A percentile compares a stretch with the other conserved stretches of the same genome.
Evolutionary conservation across 2,888 invertebrate genomes (phyloP).

Genomic region (Drosophila merina): DNA sequence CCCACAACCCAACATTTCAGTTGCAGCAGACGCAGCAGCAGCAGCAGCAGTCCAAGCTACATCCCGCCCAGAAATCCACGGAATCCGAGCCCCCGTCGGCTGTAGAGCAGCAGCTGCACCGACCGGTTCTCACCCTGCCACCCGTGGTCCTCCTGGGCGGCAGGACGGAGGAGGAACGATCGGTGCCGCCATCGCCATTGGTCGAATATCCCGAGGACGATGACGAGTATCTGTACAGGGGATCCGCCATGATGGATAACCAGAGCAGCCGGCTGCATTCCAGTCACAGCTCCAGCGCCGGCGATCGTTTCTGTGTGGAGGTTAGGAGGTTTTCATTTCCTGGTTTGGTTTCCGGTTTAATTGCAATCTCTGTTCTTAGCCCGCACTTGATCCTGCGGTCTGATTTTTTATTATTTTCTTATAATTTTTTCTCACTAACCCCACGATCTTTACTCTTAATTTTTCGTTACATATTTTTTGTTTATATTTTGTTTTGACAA

Average conservation of each 20-base stretch:
- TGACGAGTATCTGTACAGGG: conserved; percentile 84
- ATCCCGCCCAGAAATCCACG: conserved; percentile 32
- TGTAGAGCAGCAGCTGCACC: conserved; percentile 80
- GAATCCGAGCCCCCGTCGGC: conserved; percentile 43
- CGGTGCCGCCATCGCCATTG: conserved; percentile 88
- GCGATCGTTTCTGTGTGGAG: conserved; percentile 84
- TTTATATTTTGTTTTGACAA: conserved; percentile 23
- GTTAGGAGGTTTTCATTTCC: conserved; percentile 81
- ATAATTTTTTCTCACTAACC: conserved; percentile 21
- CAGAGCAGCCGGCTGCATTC: conserved; percentile 46
- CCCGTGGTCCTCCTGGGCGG: conserved; percentile 85
- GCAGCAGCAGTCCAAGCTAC: neutral
- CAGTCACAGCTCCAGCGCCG: conserved; percentile 77
- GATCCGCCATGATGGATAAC: conserved; percentile 18
- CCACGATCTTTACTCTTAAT: conserved; percentile 5
- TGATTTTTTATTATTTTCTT: conserved; percentile 9
- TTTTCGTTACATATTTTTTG: conserved; percentile 35
- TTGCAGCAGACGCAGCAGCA: conserved; percentile 53
- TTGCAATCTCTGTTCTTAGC: conserved; percentile 30
- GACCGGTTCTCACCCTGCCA: conserved; percentile 84
- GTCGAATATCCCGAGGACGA: conserved; percentile 96
- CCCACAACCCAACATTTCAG: conserved; percentile 61
- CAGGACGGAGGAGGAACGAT: conserved; percentile 51
- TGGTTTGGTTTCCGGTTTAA: conserved; percentile 55
- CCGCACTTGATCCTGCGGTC: conserved; percentile 22